Percentiles rank a stretch among this genome's conserved stretches.
phyloP scores from a whole-genome alignment of 2,797 vertebrate genomes.

The Rhadinocentrus ornatus region DNA sequence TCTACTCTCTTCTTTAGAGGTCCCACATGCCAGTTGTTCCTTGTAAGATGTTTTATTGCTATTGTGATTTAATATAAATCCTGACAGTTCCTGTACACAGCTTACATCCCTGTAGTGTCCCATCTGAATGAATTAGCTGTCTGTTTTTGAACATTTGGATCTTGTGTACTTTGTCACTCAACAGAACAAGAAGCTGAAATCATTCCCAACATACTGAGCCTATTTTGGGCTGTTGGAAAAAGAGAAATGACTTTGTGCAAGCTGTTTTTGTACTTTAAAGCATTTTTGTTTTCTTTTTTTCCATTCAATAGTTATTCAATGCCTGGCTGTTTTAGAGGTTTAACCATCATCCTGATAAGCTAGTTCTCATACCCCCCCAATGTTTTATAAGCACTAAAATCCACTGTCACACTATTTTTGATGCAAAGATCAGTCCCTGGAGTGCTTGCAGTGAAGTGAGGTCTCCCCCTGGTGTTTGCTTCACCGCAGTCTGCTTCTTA shows the following conservation, averaged over 20 bases:
- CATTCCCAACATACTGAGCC: not conserved
- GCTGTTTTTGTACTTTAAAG: slow-evolving; percentile 44
- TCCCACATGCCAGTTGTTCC: slow-evolving; percentile 42
- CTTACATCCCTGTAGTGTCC: slow-evolving; percentile 45
- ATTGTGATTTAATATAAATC: slow-evolving; percentile 65
- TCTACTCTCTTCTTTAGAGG: slow-evolving; percentile 56
- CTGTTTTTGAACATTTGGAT: slow-evolving; percentile 27
- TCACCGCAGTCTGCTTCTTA: slow-evolving; percentile 73
- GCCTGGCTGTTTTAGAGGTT: slow-evolving; percentile 51
- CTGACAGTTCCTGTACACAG: slow-evolving; percentile 55
- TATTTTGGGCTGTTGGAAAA: slow-evolving; percentile 4
- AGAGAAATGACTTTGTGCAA: slow-evolving; percentile 28
- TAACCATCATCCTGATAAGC: slow-evolving; percentile 33
- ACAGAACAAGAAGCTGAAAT: slow-evolving; percentile 4
- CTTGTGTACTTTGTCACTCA: slow-evolving; percentile 1
- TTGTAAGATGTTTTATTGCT: slow-evolving; percentile 62
- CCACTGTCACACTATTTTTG: slow-evolving; percentile 41
- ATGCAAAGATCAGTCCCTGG: slow-evolving; percentile 42
- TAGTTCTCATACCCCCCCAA: slow-evolving; percentile 13
- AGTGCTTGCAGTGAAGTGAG: slow-evolving; percentile 58
- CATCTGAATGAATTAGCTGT: slow-evolving; percentile 48
- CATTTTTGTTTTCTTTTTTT: slow-evolving; percentile 7
- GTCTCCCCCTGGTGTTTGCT: slow-evolving; percentile 77
- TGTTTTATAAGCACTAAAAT: slow-evolving; percentile 51
- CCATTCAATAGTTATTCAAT: slow-evolving; percentile 34